Base-by-base conservation (phyloP, 1,140 invertebrate species). In the Lethrus apterus region DNA sequence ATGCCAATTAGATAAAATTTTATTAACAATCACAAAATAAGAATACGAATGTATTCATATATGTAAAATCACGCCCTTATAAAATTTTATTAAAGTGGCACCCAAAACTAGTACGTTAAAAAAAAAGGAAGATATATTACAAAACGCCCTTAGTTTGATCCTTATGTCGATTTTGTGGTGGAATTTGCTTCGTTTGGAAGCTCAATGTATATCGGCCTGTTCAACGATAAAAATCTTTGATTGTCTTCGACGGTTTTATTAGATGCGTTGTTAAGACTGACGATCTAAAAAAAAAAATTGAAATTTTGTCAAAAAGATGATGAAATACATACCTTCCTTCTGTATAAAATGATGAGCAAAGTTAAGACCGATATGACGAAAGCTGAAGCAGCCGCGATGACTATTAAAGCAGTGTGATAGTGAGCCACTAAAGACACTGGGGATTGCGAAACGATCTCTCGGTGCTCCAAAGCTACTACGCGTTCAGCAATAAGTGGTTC, bases 311-410 rank as follows among this genome's bases (percentile, higher is more conserved):
- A n/a, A 36, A 30, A 19, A 38, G 8, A 19, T 40, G 24, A n/a
- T n/a, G n/a, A 36, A 9, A 9, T 20, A 56, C 45, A 44, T 55
- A 75, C 75, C 62, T 78, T 77, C 54, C 73, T 72, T 26, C 74
- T 71, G 62, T 84, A 84, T 9, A 84, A 68, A 65, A 83, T 77
- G 7, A 83, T 67, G 3, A 84, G 65, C 10, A 84, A 74, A 8
- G 79, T 73, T 11, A 86, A 65, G 29, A 80, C 78, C 58, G 79
- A 81, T 51, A 85, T 81, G 38, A 84, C 72, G 56, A 84, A 84
- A 8, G 80, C 81, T 18, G 81, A 82, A 1, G 78, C 77, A 0
- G 79, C 78, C 3, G 77, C 80, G 15, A 84, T 66, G 3, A 83
- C 79, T 40, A 85, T 75, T 3, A 82, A 71, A 10, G 80, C 79